A percentile compares a stretch with the other conserved stretches of the same genome.
Conservation (phyloP, 2,888 invertebrate genomes). For the Girardia tigrina region DNA sequence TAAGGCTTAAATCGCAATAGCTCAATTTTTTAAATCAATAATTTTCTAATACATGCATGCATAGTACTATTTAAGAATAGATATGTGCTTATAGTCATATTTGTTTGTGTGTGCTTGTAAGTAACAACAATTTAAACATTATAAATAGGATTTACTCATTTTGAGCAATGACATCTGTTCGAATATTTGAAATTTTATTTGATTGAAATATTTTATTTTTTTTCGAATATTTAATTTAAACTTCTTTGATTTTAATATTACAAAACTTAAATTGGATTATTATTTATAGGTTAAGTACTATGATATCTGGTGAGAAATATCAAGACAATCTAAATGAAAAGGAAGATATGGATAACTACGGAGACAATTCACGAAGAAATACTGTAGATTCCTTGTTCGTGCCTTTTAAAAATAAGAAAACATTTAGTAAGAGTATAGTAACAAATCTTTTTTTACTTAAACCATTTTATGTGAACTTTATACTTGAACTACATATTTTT, state of each 20-base stretch:
- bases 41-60: background rate
- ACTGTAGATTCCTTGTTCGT: background rate
- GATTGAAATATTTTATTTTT: too few relatives aligned
- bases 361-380: background rate
- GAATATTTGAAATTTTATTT: background rate
- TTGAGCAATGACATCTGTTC: background rate
- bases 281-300: too few relatives aligned
- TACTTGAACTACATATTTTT: background rate
- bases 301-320: background rate
- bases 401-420: background rate
- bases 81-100: background rate
- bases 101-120: background rate
- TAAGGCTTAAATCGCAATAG: too few relatives aligned
- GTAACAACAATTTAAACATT: background rate
- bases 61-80: background rate
- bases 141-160: background rate
- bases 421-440: background rate
- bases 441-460: background rate
- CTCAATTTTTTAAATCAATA: too few relatives aligned
- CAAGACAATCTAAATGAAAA: background rate
- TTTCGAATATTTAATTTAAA: too few relatives aligned
- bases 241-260: too few relatives aligned
- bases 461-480: background rate
- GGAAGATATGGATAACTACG: background rate
- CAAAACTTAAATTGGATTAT: too few relatives aligned